Evolutionary conservation across 2,888 invertebrate species (phyloP), one percentile per base, ranked within the genome.

Genomic region (Julus scandinavius): DNA sequence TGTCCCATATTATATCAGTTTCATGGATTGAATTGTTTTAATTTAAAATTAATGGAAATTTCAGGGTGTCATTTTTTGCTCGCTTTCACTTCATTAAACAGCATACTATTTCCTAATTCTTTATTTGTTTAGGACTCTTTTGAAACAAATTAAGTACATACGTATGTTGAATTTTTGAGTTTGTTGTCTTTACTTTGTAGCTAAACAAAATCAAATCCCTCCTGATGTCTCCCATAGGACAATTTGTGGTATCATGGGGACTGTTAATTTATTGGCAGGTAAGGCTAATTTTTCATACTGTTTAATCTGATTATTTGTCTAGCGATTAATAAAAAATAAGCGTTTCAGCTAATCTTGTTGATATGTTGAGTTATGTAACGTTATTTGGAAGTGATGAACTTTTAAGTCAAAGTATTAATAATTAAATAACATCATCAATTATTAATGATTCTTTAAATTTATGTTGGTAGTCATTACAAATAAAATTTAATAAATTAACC

Each of bases 241-340:
- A 87, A 96, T 98, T 90, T 97, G 96, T 93, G 98, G 98, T 0
- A 95, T 99, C 89, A 93, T 98, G 38, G 99, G 99, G 40, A 95
- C 96, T 50, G 95, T 98, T 89, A 95, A 95, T 89, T 94, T 98
- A 0, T 93, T 98, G 89, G 96, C 97, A 88, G 93, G 93, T 92
- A 90, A 90, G 89, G 20, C 49, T 3, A 38, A 38, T 6, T 40
- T 45, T 54, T 54, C 9, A 17, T 54, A 13, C 54, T 54, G 45
- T 7, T 7, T 45, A 45, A 45, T 45, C 45, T 45, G 7, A 45
- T 45, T 7, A 45, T 7, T 45, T 45, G 45, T 45, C 45, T 45
- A 7, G 45, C 45, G 45, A 45, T 45, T 45, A 45, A 7, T 45
- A 45, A 45, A 45, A 45, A 45, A 7, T 45, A 45, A 45, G 7